A percentile compares a stretch with the other conserved stretches of the same genome.
Evolutionary conservation across 2,888 invertebrate genomes (phyloP).

Genomic region (Scrobipalpa atriplicella): DNA sequence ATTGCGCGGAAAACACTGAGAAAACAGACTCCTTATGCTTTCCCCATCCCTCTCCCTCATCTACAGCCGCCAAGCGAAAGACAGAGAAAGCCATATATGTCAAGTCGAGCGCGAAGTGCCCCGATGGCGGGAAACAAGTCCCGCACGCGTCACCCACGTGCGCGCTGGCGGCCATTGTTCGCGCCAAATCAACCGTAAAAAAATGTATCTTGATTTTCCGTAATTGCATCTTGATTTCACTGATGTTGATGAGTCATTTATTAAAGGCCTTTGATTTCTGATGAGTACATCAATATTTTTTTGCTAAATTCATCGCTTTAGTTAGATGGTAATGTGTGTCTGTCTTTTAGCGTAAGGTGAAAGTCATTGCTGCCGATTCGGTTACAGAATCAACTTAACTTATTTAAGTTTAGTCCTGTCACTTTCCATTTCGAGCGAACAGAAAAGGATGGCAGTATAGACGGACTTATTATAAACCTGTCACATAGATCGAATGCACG

Average conservation of each 20-base stretch:
- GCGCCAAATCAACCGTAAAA: slow-evolving; percentile 74
- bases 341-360: too few relatives aligned
- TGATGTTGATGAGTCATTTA: slow-evolving; percentile 48
- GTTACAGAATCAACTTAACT: too few relatives aligned
- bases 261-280: not conserved
- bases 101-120: slow-evolving; percentile 4
- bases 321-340: too few relatives aligned
- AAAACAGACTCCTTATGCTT: slow-evolving; percentile 4
- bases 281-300: not conserved
- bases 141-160: slow-evolving; percentile 61
- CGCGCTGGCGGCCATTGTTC: slow-evolving; percentile 57
- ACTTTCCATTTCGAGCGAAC: too few relatives aligned
- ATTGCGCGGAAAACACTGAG: slow-evolving; percentile 33
- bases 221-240: slow-evolving; percentile 74
- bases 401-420: too few relatives aligned
- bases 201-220: slow-evolving; percentile 76
- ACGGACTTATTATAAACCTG: too few relatives aligned
- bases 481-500: too few relatives aligned
- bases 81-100: not conserved
- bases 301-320: not conserved
- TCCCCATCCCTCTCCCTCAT: not conserved
- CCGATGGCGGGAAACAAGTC: slow-evolving; percentile 66
- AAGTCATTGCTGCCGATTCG: too few relatives aligned
- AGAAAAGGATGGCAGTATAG: too few relatives aligned
- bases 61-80: not conserved